Percentiles rank a stretch among this genome's conserved stretches.
These are phyloP conservation scores for Tyto alba DNA, from an alignment of 2,113 vertebrate species.

Conservation along the genomic window DNA sequence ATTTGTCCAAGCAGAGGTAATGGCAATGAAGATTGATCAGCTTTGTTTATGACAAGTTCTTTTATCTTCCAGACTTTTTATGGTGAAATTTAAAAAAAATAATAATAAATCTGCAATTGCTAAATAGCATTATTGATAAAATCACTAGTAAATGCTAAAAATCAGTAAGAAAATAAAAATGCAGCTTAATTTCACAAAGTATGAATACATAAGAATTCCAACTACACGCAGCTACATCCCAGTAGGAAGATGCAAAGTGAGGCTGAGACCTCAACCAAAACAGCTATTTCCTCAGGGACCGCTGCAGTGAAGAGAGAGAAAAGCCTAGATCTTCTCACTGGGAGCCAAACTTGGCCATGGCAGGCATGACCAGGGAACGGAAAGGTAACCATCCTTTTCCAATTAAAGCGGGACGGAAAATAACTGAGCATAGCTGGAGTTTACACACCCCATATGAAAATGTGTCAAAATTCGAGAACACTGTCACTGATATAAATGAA, in stretches of 20 bases:
- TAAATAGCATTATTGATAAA: background rate
- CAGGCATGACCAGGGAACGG: background rate
- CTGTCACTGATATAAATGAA: background rate
- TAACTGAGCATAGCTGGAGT: background rate
- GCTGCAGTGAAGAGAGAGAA: background rate
- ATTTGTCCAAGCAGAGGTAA: too few relatives aligned
- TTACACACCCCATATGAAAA: background rate
- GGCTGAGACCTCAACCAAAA: background rate
- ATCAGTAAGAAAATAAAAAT: background rate
- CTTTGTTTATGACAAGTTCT: background rate
- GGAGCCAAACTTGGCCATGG: background rate
- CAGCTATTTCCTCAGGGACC: background rate
- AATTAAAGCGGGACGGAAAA: background rate
- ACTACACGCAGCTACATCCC: background rate
- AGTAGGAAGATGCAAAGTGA: background rate
- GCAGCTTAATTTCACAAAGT: background rate
- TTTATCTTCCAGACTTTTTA: background rate
- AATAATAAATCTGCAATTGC: background rate
- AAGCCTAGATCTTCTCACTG: background rate
- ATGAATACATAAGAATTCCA: background rate
- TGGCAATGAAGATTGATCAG: background rate
- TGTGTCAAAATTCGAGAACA: background rate
- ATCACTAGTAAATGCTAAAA: background rate
- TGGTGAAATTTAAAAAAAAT: background rate
- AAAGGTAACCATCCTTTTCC: background rate